Conservation (phyloP, 2,113 vertebrate genomes). For the Hiodon tergisus region DNA sequence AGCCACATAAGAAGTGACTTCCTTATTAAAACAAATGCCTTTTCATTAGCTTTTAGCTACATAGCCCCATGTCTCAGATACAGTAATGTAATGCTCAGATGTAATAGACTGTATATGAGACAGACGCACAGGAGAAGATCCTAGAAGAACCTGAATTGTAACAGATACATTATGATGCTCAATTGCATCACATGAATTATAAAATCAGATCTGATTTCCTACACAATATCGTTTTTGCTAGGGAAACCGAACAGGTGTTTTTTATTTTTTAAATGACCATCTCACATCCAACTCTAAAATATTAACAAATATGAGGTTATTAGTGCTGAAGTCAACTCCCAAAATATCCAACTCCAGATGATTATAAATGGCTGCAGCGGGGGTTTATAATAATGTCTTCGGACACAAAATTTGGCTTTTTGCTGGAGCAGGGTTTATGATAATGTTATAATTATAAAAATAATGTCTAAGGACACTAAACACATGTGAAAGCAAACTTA, state of each 20-base stretch:
- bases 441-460: no score
- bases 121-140: slow-evolving; percentile 14
- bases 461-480: no score
- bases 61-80: slow-evolving; percentile 6
- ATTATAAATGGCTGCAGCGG: no score
- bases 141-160: not conserved
- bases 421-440: no score
- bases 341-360: no score
- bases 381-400: no score
- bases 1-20: not conserved
- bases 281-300: no score
- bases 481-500: no score
- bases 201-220: slow-evolving; percentile 28
- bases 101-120: slow-evolving; percentile 22
- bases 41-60: slow-evolving; percentile 25
- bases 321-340: no score
- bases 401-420: no score
- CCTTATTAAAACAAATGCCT: slow-evolving; percentile 17
- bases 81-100: slow-evolving; percentile 18
- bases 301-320: no score
- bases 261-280: no score
- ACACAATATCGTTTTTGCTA: slow-evolving; percentile 24
- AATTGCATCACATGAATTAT: slow-evolving; percentile 41
- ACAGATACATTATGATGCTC: slow-evolving; percentile 24
- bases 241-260: slow-evolving; percentile 12